A percentile compares a stretch with the other conserved stretches of the same genome.
phyloP scores from a whole-genome alignment of 2,888 invertebrate species.

The Gymnocheta viridis region DNA sequence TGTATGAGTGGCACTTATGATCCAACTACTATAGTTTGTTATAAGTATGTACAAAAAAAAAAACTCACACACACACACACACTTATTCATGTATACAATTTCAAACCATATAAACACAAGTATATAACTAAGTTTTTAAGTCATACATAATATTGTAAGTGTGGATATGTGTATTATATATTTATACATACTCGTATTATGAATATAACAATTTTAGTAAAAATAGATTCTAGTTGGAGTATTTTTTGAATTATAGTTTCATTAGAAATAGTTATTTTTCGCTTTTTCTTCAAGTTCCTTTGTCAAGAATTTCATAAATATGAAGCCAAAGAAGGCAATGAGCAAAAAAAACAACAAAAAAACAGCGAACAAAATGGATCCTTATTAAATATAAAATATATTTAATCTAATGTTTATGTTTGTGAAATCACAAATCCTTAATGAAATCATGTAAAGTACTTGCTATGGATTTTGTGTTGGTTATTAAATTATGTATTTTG shows the following conservation, averaged over 20 bases:
- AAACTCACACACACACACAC: not conserved
- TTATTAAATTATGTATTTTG: not conserved
- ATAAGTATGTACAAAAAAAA: not conserved
- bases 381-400: slow-evolving; percentile 43
- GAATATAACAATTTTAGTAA: slow-evolving; percentile 39
- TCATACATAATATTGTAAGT: not conserved
- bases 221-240: slow-evolving; percentile 62
- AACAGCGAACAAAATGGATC: slow-evolving; percentile 13
- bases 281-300: slow-evolving; percentile 31
- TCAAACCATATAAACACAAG: not conserved
- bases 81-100: not conserved
- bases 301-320: slow-evolving; percentile 62
- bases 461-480: slow-evolving; percentile 13
- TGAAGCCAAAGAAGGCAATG: slow-evolving; percentile 21
- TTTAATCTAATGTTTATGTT: slow-evolving; percentile 45
- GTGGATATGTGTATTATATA: not conserved
- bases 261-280: slow-evolving; percentile 63
- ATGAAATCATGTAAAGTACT: slow-evolving; percentile 18
- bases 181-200: slow-evolving; percentile 18
- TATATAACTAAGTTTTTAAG: not conserved
- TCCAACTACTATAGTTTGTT: slow-evolving; percentile 48
- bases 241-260: slow-evolving; percentile 61
- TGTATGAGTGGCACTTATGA: slow-evolving; percentile 48
- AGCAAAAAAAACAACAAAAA: not conserved
- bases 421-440: slow-evolving; percentile 45